phyloP scores from a whole-genome alignment of 2,113 vertebrate species.

The Pampusana beccarii region DNA sequence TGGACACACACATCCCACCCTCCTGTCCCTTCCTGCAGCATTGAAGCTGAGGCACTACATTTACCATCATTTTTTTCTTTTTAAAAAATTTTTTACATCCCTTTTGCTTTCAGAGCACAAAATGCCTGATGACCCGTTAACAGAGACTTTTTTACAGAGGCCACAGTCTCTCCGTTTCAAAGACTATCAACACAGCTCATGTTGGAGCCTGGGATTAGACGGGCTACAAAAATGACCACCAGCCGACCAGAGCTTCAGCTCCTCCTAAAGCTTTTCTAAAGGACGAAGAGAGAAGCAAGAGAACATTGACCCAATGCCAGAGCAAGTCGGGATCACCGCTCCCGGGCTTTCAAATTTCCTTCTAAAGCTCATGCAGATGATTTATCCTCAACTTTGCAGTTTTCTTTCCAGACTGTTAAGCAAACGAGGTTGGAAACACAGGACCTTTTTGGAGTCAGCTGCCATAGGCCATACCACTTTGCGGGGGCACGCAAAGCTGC shows the following conservation, averaged over 20 bases:
- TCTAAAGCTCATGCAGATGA: neutral
- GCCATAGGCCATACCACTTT: conserved; percentile 13
- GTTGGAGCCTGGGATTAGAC: conserved; percentile 37
- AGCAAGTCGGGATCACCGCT: neutral
- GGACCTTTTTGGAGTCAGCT: conserved; percentile 42
- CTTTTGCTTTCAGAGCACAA: conserved; percentile 8
- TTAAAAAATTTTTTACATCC: neutral
- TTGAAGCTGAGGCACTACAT: neutral
- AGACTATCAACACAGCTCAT: conserved; percentile 44
- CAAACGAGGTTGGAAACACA: conserved; percentile 21
- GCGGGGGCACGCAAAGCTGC: neutral
- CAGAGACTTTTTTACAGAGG: neutral
- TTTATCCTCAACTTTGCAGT: conserved; percentile 37
- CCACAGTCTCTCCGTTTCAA: neutral
- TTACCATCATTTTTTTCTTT: neutral
- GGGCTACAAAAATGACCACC: conserved; percentile 22
- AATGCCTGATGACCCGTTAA: conserved; percentile 54
- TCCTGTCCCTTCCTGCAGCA: neutral
- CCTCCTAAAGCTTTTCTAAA: neutral
- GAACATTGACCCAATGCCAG: neutral
- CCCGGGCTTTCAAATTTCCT: conserved; percentile 17
- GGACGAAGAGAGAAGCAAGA: neutral
- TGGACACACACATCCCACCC: neutral
- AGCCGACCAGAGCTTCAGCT: conserved; percentile 1
- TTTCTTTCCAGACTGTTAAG: conserved; percentile 20